These are phyloP conservation scores for Clarias platycephalus DNA, from an alignment of 2,797 vertebrate species.

Conservation along the genomic window DNA sequence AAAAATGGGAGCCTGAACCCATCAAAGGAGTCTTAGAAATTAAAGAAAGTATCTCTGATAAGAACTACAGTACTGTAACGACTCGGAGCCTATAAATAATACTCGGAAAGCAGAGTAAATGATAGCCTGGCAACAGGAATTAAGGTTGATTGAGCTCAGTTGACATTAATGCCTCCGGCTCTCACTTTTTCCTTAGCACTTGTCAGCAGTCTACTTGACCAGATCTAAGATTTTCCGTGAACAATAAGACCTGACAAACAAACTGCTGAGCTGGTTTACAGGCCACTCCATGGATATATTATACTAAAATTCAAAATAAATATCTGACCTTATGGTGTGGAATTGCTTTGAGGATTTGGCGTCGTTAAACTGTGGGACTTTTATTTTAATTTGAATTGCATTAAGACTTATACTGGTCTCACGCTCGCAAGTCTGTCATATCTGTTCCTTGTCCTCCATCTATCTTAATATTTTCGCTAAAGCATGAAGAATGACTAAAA, in stretches of 20 bases:
- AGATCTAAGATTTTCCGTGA: constrained; percentile 41
- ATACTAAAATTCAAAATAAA: neutral
- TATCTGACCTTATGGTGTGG: neutral
- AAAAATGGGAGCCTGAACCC: neutral
- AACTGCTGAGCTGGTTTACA: neutral
- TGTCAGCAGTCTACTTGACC: constrained; percentile 51
- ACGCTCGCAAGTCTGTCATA: constrained; percentile 46
- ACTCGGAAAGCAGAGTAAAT: constrained; percentile 40
- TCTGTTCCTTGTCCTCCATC: constrained; percentile 44
- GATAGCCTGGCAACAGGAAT: constrained; percentile 47
- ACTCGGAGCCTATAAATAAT: constrained; percentile 26
- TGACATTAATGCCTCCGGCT: constrained; percentile 47
- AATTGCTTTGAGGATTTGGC: neutral
- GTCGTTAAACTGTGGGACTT: neutral
- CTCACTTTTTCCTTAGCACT: constrained; percentile 51
- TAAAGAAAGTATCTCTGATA: constrained; percentile 13
- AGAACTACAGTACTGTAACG: neutral
- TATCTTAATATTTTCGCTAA: constrained; percentile 53
- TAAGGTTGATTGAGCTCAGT: constrained; percentile 38
- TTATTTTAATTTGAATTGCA: constrained; percentile 12
- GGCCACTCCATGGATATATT: neutral
- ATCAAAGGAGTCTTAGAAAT: neutral
- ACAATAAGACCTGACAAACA: constrained; percentile 53
- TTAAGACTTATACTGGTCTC: constrained; percentile 16
- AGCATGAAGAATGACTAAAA: constrained; percentile 55